phyloP scores from a whole-genome alignment of 2,113 vertebrate genomes.

The Speoplatyrhinus poulsoni region DNA sequence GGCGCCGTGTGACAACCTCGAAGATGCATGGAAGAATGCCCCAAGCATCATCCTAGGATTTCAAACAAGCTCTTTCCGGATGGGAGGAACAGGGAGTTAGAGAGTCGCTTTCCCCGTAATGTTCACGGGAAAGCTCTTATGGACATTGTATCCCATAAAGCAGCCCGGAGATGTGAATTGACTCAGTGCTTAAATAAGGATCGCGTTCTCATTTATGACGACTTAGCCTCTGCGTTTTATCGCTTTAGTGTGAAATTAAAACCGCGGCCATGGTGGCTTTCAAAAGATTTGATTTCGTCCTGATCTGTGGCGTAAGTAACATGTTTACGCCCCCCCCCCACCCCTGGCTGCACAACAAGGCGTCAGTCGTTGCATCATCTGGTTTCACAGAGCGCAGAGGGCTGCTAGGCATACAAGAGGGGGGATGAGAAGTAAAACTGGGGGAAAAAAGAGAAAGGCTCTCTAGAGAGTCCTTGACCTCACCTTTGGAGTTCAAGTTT shows the following conservation, averaged over 20 bases:
- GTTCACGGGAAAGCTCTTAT: slow-evolving; percentile 31
- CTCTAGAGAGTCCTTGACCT: slow-evolving; percentile 64
- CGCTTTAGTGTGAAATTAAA: slow-evolving; percentile 44
- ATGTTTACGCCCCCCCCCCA: background rate
- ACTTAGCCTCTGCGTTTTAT: slow-evolving; percentile 22
- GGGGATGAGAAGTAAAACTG: slow-evolving; percentile 25
- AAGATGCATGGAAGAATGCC: slow-evolving; percentile 13
- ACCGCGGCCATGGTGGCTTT: slow-evolving; percentile 27
- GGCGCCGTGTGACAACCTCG: slow-evolving; percentile 8
- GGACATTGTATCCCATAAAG: slow-evolving; percentile 39
- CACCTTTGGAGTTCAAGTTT: slow-evolving; percentile 52
- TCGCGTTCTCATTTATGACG: slow-evolving; percentile 35
- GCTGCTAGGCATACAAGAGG: background rate
- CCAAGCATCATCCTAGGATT: slow-evolving; percentile 18
- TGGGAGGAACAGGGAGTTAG: slow-evolving; percentile 18
- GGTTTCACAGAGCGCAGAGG: background rate
- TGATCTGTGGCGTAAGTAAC: slow-evolving; percentile 11
- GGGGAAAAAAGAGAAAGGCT: slow-evolving; percentile 5
- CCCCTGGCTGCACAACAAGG: background rate
- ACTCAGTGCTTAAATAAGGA: slow-evolving; percentile 24
- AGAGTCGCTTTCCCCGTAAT: slow-evolving; percentile 44
- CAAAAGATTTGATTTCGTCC: slow-evolving; percentile 42
- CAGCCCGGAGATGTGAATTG: slow-evolving; percentile 24
- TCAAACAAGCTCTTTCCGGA: slow-evolving; percentile 28
- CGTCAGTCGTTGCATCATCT: slow-evolving; percentile 21